These are phyloP conservation scores for Myotis lucifugus DNA, from an alignment of 2,113 vertebrate genomes.

Conservation along the genomic window DNA sequence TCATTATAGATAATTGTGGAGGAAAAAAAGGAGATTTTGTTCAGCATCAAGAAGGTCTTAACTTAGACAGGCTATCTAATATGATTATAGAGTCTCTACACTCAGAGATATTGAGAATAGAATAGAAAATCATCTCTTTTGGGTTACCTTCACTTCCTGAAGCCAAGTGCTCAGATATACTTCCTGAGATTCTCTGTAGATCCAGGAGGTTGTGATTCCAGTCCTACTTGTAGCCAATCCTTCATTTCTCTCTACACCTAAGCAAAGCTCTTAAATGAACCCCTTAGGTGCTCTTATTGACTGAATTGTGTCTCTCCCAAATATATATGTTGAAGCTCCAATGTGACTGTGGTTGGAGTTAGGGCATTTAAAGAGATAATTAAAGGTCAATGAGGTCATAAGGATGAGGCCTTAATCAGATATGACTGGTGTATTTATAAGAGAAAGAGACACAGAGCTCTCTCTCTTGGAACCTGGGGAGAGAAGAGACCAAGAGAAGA, in stretches of 20 bases:
- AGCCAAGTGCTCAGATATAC: not conserved
- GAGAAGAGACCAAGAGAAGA: not conserved
- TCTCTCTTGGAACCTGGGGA: not conserved
- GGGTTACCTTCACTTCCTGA: not conserved
- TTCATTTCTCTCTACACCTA: not conserved
- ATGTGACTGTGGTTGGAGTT: not conserved
- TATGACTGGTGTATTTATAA: not conserved
- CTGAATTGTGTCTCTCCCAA: not conserved
- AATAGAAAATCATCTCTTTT: not conserved
- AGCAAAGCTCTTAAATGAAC: not conserved
- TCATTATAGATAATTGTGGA: not conserved
- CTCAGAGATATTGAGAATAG: not conserved
- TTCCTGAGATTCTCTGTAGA: conserved; percentile 19
- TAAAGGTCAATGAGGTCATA: not conserved
- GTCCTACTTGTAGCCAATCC: not conserved
- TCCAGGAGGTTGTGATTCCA: not conserved
- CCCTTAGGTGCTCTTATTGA: not conserved
- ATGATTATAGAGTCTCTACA: not conserved
- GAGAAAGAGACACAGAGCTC: not conserved
- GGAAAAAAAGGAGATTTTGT: not conserved
- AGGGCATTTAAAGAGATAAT: not conserved
- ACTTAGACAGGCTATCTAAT: not conserved
- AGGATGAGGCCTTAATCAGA: not conserved
- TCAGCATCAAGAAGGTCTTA: not conserved
- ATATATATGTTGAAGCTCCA: not conserved